Evolutionary conservation across 2,797 vertebrate species (phyloP).

Genomic region (Cyclopterus lumpus): DNA sequence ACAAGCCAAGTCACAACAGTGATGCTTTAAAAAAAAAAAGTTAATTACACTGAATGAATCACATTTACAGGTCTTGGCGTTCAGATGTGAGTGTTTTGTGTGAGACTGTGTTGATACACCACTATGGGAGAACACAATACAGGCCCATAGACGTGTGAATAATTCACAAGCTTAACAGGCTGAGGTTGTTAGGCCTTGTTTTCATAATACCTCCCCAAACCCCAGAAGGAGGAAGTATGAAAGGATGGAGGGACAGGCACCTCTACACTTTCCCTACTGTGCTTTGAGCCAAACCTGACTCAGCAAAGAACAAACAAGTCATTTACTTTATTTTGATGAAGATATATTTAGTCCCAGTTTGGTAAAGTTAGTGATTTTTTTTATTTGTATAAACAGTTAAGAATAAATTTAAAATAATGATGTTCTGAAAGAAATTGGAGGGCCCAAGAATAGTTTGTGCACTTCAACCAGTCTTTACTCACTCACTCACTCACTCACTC

Average conservation of each 20-base stretch:
- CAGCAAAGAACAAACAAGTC: background rate
- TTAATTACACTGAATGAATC: constrained; percentile 43
- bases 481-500: background rate
- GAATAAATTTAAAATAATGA: background rate
- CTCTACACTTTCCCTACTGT: background rate
- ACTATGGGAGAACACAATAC: constrained; percentile 35
- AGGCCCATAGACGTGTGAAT: constrained; percentile 53
- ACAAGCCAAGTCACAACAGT: background rate
- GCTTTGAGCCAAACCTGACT: constrained; percentile 12
- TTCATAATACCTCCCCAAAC: constrained; percentile 51
- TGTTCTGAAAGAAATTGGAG: background rate
- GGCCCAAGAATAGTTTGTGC: background rate
- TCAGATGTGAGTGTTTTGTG: constrained; percentile 10
- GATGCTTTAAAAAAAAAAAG: constrained; percentile 14
- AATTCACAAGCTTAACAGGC: constrained; percentile 53
- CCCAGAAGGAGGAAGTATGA: constrained; percentile 22
- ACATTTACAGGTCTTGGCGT: constrained; percentile 33
- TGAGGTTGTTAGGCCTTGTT: constrained; percentile 50
- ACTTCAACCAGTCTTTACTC: background rate
- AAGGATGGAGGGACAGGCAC: constrained; percentile 9
- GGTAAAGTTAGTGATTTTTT: background rate
- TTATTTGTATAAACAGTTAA: background rate
- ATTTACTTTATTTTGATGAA: constrained; percentile 2
- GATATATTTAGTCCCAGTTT: background rate
- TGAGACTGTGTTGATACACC: constrained; percentile 28